Evolutionary conservation across 2,888 invertebrate species (phyloP).

Genomic region (Anodontia alba): DNA sequence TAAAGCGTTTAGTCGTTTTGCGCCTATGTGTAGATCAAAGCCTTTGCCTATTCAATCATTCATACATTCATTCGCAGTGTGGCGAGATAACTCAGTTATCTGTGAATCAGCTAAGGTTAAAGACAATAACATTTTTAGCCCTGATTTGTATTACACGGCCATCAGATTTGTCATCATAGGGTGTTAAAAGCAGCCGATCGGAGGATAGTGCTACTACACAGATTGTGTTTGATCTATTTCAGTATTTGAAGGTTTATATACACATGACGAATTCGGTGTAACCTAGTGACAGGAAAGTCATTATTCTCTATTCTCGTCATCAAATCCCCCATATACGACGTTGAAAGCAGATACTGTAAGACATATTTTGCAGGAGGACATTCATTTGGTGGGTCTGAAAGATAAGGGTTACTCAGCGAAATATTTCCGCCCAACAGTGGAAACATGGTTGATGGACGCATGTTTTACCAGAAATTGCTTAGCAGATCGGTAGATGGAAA

Average conservation of each 20-base stretch:
- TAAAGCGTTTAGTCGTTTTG: background rate
- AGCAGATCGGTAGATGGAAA: slow-evolving; percentile 23
- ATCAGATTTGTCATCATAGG: slow-evolving; percentile 21
- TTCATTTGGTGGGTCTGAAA: background rate
- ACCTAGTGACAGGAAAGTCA: background rate
- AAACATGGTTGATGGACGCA: background rate
- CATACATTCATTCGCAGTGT: background rate
- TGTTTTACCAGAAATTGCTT: slow-evolving; percentile 8
- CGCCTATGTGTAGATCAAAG: background rate
- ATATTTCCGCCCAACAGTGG: background rate
- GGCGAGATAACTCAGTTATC: background rate
- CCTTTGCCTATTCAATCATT: slow-evolving; percentile 21
- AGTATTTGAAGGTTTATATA: slow-evolving; percentile 18
- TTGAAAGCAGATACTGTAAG: slow-evolving; percentile 5
- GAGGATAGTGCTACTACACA: background rate
- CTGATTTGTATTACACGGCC: slow-evolving; percentile 14
- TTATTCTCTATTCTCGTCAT: background rate
- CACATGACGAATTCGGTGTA: background rate
- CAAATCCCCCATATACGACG: slow-evolving; percentile 9
- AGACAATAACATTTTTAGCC: slow-evolving; percentile 4
- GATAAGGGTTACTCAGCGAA: background rate
- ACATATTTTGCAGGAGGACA: slow-evolving; percentile 11
- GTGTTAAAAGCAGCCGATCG: background rate
- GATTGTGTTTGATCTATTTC: slow-evolving; percentile 12
- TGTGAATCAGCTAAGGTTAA: background rate